Base-by-base conservation (phyloP, 35 echinoderm and acorn worm species). In the Heliocidaris erythrogramma region DNA sequence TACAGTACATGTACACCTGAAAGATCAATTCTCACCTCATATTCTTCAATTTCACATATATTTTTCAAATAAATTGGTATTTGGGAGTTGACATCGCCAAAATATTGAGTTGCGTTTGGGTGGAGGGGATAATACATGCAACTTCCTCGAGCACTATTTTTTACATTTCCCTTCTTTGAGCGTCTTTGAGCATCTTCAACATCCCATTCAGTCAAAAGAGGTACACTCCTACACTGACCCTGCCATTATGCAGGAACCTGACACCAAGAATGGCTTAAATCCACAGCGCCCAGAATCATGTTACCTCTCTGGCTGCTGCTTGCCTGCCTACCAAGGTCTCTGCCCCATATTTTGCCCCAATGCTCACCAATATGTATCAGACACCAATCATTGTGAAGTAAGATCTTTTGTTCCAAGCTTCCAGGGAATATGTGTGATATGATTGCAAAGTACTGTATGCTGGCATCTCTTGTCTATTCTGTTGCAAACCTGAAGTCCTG, bases 261-360 rank as follows among this genome's bases (percentile, higher is more conserved):
- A 78, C 27, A 78, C 65, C 65, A 78, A 78, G 65, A 78, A 78
- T 78, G 65, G 65, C 65, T 78, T 78, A 78, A 78, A 78, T 78
- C 65, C 65, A 78, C 65, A 78, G 65, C 18, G 65, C 27, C 65
- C 5, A n/a, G 65, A 78, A 78, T 78, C 65, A 78, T 24, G 65
- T 78, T 78, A 78, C 65, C 27, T 0, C 65, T 78, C 21, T 78
- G 27, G 27, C 65, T n/a, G 21, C 65, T 78, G 27, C 7, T 2
- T 78, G 27, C 65, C 4, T 78, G 65, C 65, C 18, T 27, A 24
- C 65, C 65, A 7, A 78, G 65, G 65, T 78, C 65, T 78, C 21
- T 78, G 65, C 65, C 65, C 65, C 65, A 78, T 78, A 78, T 78
- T 78, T 78, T 78, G 27, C 14, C 18, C 7, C 1, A 78, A 78